A percentile compares a stretch with the other conserved stretches of the same genome.
These are phyloP conservation scores for Drosophila emarginata DNA, from an alignment of 2,888 invertebrate species.

Conservation along the genomic window DNA sequence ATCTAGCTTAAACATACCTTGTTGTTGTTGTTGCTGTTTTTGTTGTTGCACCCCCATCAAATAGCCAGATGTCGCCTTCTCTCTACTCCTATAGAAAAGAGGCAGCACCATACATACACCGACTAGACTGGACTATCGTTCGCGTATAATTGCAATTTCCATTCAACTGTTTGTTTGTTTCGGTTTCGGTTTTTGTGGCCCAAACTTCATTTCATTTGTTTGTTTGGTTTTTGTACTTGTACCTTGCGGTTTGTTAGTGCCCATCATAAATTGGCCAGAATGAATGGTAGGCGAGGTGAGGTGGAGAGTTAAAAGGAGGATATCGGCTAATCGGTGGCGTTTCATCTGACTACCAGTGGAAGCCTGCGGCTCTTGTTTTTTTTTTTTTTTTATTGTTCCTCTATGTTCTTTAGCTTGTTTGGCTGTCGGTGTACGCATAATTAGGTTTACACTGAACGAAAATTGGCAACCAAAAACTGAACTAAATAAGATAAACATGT, in stretches of 20 bases:
- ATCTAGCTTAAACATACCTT: conserved; percentile 31
- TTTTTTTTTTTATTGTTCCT: conserved; percentile 31
- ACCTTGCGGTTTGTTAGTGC: conserved; percentile 64
- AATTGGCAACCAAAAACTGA: background rate
- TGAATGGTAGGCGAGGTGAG: conserved; percentile 17
- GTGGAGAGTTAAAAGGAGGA: conserved; percentile 11
- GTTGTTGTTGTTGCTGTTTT: background rate
- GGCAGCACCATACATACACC: conserved; percentile 12
- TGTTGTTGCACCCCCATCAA: conserved; percentile 31
- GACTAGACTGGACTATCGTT: conserved; percentile 26
- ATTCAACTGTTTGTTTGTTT: conserved; percentile 68
- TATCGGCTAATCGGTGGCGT: conserved; percentile 70
- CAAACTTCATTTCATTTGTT: conserved; percentile 58
- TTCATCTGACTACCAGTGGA: conserved; percentile 54
- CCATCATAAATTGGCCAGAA: conserved; percentile 68
- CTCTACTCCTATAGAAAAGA: conserved; percentile 7
- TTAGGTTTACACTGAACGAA: conserved; percentile 53
- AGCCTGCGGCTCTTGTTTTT: conserved; percentile 13
- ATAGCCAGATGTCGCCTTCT: background rate
- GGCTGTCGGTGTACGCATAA: conserved; percentile 68
- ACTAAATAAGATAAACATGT: background rate
- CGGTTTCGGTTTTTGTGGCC: conserved; percentile 39
- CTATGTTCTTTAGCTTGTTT: conserved; percentile 47
- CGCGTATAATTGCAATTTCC: conserved; percentile 67
- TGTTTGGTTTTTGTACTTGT: conserved; percentile 34